Percentiles rank a stretch among this genome's conserved stretches.
phyloP scores from a whole-genome alignment of 2,797 vertebrate species.

The Garrulus glandarius region DNA sequence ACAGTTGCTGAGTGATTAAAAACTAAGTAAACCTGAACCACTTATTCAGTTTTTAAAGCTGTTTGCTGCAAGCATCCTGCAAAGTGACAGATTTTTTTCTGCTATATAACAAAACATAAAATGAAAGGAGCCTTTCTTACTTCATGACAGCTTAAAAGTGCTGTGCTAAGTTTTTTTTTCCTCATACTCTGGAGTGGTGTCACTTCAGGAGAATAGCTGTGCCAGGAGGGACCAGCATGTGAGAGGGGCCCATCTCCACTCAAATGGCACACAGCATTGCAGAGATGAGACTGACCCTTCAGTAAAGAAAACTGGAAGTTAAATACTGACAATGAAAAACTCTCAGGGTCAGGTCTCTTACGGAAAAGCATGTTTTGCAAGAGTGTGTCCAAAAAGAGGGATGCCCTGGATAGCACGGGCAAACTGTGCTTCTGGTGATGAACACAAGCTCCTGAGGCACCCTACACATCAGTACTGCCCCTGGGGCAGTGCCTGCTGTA shows the following conservation, averaged over 20 bases:
- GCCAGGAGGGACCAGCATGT: background rate
- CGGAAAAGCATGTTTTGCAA: background rate
- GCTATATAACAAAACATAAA: slow-evolving; percentile 40
- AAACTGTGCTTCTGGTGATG: background rate
- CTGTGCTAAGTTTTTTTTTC: slow-evolving; percentile 4
- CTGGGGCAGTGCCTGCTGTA: background rate
- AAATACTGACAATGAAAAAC: background rate
- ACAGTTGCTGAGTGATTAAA: slow-evolving; percentile 64
- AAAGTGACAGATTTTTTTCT: slow-evolving; percentile 56
- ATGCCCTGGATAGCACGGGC: background rate
- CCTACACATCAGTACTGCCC: background rate
- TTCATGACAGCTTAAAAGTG: slow-evolving; percentile 19
- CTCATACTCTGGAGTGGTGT: background rate
- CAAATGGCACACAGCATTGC: accelerated
- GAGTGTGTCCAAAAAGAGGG: background rate
- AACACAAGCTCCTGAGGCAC: background rate
- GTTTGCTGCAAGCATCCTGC: slow-evolving; percentile 53
- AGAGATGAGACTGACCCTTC: background rate
- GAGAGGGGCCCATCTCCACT: background rate
- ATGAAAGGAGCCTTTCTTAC: slow-evolving; percentile 51
- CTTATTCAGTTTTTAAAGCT: slow-evolving; percentile 58
- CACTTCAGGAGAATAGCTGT: slow-evolving; percentile 1
- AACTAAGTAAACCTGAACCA: slow-evolving; percentile 50
- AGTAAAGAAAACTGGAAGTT: background rate
- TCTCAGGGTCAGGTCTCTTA: background rate